These are phyloP conservation scores for Hafferia zeledoni DNA, from an alignment of 2,797 vertebrate genomes.

Conservation along the genomic window DNA sequence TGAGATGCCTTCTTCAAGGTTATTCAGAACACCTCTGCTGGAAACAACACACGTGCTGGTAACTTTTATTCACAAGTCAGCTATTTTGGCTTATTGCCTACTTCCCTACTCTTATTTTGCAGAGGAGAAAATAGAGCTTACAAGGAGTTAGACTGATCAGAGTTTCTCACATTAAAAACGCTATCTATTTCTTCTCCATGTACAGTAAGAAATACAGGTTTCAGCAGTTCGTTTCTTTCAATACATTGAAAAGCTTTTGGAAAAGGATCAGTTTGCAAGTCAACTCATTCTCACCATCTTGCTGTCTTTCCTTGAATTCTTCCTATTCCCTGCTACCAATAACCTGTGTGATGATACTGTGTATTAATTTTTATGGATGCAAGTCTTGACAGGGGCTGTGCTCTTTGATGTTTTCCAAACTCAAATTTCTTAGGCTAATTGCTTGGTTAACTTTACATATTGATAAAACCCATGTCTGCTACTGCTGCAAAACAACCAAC, in stretches of 20 bases:
- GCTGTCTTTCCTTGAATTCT: neutral
- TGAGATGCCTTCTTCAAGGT: neutral
- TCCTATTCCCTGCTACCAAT: neutral
- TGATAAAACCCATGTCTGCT: neutral
- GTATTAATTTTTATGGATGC: neutral
- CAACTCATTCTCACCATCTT: neutral
- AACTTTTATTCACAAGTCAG: neutral
- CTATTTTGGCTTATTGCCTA: neutral
- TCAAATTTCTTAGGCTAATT: neutral
- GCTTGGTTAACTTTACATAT: neutral
- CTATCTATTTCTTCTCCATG: neutral
- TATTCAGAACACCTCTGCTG: neutral
- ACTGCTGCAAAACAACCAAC: neutral
- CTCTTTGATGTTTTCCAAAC: neutral
- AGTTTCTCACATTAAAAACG: neutral
- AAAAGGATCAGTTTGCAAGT: neutral
- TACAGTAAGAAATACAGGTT: neutral
- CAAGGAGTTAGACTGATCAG: neutral
- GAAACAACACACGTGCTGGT: neutral
- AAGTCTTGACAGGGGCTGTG: neutral
- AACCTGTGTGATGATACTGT: neutral
- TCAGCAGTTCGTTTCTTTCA: neutral
- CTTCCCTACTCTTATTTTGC: neutral
- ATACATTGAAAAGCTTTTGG: neutral
- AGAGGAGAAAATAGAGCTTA: neutral